Percentiles rank a stretch among this genome's conserved stretches.
phyloP scores from a whole-genome alignment of 1,140 invertebrate species.

The Macrobrachium rosenbergii region DNA sequence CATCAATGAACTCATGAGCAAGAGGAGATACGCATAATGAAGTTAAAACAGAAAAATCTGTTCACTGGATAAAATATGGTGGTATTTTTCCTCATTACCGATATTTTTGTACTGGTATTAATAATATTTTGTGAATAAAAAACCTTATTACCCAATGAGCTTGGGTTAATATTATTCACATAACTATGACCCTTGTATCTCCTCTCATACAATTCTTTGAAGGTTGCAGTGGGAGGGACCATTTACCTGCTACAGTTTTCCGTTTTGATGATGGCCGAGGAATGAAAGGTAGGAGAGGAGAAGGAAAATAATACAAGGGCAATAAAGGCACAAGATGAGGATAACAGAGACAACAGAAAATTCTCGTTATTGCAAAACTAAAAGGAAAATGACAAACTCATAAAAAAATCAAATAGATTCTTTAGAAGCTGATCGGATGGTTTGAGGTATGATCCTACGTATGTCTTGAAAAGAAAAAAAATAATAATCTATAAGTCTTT shows the following conservation, averaged over 20 bases:
- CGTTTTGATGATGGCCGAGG: slow-evolving; percentile 42
- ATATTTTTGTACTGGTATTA: too few species aligned
- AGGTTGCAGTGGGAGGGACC: neutral
- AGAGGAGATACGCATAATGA: too few species aligned
- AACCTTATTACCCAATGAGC: too few species aligned
- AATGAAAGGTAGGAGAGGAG: slow-evolving; percentile 49
- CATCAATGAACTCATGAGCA: too few species aligned
- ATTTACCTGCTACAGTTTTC: slow-evolving; percentile 56
- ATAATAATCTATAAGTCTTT: slow-evolving; percentile 52
- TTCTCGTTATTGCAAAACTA: slow-evolving; percentile 30
- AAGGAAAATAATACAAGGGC: slow-evolving; percentile 56
- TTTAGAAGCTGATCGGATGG: slow-evolving; percentile 53
- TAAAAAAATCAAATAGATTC: slow-evolving; percentile 52
- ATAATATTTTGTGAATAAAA: too few species aligned
- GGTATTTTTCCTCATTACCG: too few species aligned
- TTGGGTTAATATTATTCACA: too few species aligned
- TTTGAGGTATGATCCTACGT: slow-evolving; percentile 58
- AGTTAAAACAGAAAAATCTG: too few species aligned
- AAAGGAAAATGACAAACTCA: slow-evolving; percentile 38
- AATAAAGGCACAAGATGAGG: slow-evolving; percentile 54
- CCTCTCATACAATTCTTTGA: neutral
- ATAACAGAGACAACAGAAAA: slow-evolving; percentile 27
- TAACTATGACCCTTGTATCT: too few species aligned
- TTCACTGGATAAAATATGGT: too few species aligned
- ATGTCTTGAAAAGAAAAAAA: slow-evolving; percentile 65